These are phyloP conservation scores for Agrochola lota DNA, from an alignment of 2,888 invertebrate genomes.

Conservation along the genomic window DNA sequence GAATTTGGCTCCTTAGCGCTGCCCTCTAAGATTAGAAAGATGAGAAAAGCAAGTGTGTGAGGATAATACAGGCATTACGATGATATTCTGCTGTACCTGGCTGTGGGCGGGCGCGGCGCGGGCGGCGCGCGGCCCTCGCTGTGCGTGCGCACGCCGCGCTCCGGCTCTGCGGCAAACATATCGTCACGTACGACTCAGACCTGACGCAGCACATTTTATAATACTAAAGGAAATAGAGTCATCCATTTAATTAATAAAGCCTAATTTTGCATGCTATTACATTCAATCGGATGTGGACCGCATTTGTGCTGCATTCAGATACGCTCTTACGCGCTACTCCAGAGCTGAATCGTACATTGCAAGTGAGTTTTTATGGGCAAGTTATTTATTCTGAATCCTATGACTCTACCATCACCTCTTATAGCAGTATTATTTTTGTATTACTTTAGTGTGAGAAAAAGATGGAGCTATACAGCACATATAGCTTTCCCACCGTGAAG, in stretches of 20 bases:
- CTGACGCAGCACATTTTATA: too few species aligned
- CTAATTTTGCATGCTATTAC: background rate
- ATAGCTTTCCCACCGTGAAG: background rate
- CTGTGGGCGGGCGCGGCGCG: slow-evolving; percentile 50
- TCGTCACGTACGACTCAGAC: too few species aligned
- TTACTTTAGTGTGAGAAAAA: background rate
- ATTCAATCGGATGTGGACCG: background rate
- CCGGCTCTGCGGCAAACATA: slow-evolving; percentile 83
- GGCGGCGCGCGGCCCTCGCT: slow-evolving; percentile 79
- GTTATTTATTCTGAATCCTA: background rate
- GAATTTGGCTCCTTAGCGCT: background rate
- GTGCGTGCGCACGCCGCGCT: slow-evolving; percentile 89
- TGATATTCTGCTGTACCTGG: slow-evolving; percentile 66
- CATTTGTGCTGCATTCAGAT: background rate
- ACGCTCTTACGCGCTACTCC: background rate
- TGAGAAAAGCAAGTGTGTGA: background rate
- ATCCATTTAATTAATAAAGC: background rate
- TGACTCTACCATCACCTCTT: background rate
- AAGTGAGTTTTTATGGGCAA: background rate
- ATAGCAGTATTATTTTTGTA: background rate
- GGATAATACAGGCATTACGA: background rate
- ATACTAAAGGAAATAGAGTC: background rate
- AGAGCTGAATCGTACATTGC: background rate
- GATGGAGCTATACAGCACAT: background rate
- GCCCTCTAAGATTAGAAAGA: background rate